Evolutionary conservation across 2,113 vertebrate genomes (phyloP).

Genomic region (Nothocercus julius): DNA sequence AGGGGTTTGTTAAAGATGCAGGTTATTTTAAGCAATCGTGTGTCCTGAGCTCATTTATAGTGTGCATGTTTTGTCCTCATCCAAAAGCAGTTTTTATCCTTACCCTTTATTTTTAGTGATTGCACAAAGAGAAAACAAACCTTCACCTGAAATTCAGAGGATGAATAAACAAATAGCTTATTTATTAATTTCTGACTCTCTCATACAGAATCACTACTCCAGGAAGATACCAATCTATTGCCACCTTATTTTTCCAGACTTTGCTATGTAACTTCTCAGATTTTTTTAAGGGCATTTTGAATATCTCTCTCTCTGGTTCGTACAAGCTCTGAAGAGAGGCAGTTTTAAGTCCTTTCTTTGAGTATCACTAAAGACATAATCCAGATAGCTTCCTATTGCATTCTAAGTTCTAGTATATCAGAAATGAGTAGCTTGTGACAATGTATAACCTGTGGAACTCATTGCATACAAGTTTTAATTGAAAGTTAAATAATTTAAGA

Average conservation of each 20-base stretch:
- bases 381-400: accelerated
- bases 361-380: accelerated
- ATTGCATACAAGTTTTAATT: slow-evolving; percentile 33
- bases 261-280: not conserved
- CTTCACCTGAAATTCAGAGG: not conserved
- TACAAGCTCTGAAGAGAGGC: accelerated
- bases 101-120: not conserved
- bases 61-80: not conserved
- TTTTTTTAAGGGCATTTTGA: accelerated
- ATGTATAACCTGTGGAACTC: too few species aligned
- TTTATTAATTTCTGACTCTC: not conserved
- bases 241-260: not conserved
- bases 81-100: not conserved
- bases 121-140: not conserved
- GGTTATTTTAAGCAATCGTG: not conserved
- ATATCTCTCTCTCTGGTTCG: accelerated
- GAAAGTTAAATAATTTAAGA: slow-evolving; percentile 56
- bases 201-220: accelerated
- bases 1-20: accelerated
- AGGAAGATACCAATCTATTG: not conserved
- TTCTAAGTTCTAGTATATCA: not conserved
- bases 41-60: accelerated
- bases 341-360: too few species aligned
- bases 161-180: not conserved
- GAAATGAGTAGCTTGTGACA: slow-evolving; percentile 1